Conservation (phyloP, 2,113 vertebrate species). For the Antechinus stuartii region DNA sequence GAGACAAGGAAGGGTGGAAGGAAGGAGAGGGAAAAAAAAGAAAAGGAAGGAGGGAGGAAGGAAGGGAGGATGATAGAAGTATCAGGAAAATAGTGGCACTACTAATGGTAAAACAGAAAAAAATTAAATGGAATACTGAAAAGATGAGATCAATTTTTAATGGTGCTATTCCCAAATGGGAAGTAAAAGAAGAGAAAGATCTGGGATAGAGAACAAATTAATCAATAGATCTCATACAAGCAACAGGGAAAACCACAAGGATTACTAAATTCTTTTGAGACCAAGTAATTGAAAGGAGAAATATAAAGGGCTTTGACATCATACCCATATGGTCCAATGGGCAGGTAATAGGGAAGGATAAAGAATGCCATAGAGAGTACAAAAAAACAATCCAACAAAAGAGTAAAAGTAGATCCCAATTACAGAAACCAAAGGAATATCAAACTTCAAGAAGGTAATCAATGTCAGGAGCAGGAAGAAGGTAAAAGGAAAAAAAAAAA, state of each 20-base stretch:
- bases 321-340: neutral
- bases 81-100: neutral
- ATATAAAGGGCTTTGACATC: neutral
- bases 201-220: neutral
- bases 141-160: neutral
- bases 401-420: neutral
- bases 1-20: no score
- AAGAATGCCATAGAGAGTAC: neutral
- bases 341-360: neutral
- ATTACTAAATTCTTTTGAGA: neutral
- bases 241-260: neutral
- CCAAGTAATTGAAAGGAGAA: neutral
- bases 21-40: no score
- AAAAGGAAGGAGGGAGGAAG: no score
- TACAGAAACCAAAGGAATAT: neutral
- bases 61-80: no score
- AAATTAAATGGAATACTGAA: neutral
- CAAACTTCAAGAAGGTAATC: neutral
- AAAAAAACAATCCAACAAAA: neutral
- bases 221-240: neutral
- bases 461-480: neutral
- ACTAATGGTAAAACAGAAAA: neutral
- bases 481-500: neutral
- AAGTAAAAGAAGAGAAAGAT: neutral
- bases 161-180: neutral